Percentiles rank a stretch among this genome's conserved stretches.
Evolutionary conservation across 2,113 vertebrate species (phyloP).

Genomic region (Mustelus asterias): DNA sequence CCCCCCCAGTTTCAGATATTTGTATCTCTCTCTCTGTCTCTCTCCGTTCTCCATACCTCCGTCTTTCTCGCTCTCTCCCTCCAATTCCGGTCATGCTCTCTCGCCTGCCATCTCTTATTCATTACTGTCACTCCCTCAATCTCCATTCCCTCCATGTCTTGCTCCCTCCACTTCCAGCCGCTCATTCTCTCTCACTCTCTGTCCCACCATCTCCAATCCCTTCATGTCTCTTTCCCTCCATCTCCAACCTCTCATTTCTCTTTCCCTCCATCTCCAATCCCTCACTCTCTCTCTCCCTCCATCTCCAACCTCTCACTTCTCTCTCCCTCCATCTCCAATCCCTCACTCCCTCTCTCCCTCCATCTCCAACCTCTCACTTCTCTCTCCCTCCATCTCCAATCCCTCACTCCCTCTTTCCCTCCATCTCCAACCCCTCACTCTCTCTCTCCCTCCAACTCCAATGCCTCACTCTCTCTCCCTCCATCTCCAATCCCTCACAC

Average conservation of each 20-base stretch:
- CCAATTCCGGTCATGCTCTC: background rate
- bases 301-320: background rate
- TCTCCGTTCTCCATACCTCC: too few species aligned
- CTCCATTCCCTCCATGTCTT: too few species aligned
- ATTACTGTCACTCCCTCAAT: background rate
- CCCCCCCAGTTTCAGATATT: background rate
- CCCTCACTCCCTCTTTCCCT: background rate
- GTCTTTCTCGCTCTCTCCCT: background rate
- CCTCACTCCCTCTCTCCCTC: background rate
- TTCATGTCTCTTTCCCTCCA: too few species aligned
- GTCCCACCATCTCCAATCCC: too few species aligned
- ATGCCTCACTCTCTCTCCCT: background rate
- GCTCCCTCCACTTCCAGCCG: background rate
- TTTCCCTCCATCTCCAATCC: too few species aligned
- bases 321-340: background rate
- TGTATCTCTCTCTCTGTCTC: background rate
- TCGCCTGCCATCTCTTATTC: conserved; percentile 25
- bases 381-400: background rate
- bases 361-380: background rate
- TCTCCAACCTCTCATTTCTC: background rate
- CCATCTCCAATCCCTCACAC: background rate
- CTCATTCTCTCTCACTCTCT: background rate
- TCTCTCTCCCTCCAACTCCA: too few species aligned
- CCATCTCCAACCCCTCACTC: too few species aligned
- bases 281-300: background rate